A percentile compares a stretch with the other conserved stretches of the same genome.
Conservation (phyloP, 35 echinoderm and acorn worm species). For the Apostichopus parvimensis region DNA sequence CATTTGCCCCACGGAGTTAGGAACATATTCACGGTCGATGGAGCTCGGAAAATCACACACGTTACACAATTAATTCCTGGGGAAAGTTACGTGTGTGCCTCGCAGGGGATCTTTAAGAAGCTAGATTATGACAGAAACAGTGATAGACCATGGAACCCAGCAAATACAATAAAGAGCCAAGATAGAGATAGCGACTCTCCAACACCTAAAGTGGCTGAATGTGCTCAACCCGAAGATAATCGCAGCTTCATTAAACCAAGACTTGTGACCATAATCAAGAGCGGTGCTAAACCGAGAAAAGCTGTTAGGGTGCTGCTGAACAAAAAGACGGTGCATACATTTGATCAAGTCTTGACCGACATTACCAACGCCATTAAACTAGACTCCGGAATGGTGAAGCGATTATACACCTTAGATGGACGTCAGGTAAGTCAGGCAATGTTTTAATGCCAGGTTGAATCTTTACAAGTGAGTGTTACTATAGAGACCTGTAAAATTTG, state of each 20-base stretch:
- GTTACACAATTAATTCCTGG: slow-evolving; percentile 68
- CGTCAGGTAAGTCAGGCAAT: slow-evolving; percentile 80
- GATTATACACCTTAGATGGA: slow-evolving; percentile 92
- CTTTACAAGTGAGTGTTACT: not conserved
- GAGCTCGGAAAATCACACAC: slow-evolving; percentile 67
- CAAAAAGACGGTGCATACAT: slow-evolving; percentile 97
- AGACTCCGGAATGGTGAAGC: slow-evolving; percentile 91
- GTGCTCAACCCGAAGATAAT: slow-evolving; percentile 62
- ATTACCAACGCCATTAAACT: slow-evolving; percentile 98
- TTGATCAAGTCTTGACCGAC: slow-evolving; percentile 96
- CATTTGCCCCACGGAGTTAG: slow-evolving; percentile 94
- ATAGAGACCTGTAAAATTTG: not conserved
- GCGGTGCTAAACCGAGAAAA: slow-evolving; percentile 92
- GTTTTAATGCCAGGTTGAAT: not conserved
- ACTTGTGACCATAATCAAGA: slow-evolving; percentile 93
- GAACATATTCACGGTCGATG: slow-evolving; percentile 88
- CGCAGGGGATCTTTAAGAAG: slow-evolving; percentile 87
- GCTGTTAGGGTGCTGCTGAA: slow-evolving; percentile 92
- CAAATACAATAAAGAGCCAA: slow-evolving; percentile 55
- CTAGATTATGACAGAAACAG: slow-evolving; percentile 84
- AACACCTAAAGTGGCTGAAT: slow-evolving; percentile 49
- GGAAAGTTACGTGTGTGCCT: slow-evolving; percentile 97
- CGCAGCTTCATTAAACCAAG: slow-evolving; percentile 91
- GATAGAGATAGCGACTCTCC: slow-evolving; percentile 63
- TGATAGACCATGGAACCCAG: slow-evolving; percentile 80